Evolutionary conservation across 2,797 vertebrate species (phyloP).

Genomic region (Sorex maritimensis): DNA sequence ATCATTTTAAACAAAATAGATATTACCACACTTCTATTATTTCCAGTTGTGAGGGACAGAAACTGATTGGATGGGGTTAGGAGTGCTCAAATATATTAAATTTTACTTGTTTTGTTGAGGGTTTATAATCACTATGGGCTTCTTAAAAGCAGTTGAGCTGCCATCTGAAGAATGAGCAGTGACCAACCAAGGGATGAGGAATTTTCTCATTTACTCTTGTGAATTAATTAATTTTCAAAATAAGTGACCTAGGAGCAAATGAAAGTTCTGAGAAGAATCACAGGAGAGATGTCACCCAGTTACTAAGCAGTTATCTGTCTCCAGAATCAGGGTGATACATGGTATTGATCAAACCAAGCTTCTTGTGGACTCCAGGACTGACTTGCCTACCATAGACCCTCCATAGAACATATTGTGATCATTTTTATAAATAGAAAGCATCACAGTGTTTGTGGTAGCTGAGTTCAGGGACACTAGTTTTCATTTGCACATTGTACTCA

Average conservation of each 20-base stretch:
- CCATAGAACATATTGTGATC: conserved; percentile 66
- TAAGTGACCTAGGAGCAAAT: background rate
- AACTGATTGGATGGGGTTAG: background rate
- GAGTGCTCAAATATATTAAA: background rate
- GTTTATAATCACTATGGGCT: conserved; percentile 3
- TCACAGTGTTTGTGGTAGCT: conserved; percentile 65
- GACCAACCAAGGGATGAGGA: background rate
- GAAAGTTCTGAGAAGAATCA: background rate
- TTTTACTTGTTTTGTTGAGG: conserved; percentile 49
- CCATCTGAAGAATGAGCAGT: conserved; percentile 21
- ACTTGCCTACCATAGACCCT: background rate
- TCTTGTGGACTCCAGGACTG: background rate
- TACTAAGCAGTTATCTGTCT: background rate
- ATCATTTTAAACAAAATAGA: too few species aligned
- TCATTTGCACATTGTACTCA: conserved; percentile 68
- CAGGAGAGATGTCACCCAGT: background rate
- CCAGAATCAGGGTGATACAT: background rate
- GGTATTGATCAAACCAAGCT: background rate
- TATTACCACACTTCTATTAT: background rate
- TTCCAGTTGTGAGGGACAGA: background rate
- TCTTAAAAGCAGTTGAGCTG: background rate
- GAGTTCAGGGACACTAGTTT: conserved; percentile 77
- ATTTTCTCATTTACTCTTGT: conserved; percentile 14
- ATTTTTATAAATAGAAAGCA: conserved; percentile 79
- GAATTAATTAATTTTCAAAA: conserved; percentile 23